These are phyloP conservation scores for Gymnocephalus cernua DNA, from an alignment of 2,113 vertebrate species.

Conservation along the genomic window DNA sequence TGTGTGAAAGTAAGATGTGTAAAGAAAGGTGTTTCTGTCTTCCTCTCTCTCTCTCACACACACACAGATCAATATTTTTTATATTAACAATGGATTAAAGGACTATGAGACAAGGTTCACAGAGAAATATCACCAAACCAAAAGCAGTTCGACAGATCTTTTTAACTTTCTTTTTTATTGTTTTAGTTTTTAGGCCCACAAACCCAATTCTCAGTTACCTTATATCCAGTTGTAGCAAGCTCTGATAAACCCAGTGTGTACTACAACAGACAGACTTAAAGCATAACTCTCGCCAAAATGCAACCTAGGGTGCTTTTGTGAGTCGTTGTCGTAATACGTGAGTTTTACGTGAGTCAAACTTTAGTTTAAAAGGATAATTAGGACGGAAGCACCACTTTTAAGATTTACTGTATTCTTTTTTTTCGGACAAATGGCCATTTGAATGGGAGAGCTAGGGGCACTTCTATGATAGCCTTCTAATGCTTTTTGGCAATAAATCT, in stretches of 20 bases:
- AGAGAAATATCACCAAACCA: not conserved
- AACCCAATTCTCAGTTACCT: not conserved
- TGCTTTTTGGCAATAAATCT: no score
- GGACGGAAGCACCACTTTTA: no score
- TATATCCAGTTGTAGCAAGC: not conserved
- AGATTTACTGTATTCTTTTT: no score
- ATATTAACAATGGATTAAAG: constrained; percentile 27
- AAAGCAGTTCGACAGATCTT: not conserved
- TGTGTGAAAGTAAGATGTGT: not conserved
- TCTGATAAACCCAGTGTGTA: not conserved
- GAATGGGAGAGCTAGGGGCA: no score
- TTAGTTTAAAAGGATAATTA: no score
- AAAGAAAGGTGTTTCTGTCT: not conserved
- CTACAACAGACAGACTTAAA: not conserved
- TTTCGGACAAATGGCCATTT: no score
- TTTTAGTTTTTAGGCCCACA: not conserved
- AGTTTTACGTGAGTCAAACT: no score
- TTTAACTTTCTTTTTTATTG: not conserved
- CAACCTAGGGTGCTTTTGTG: no score
- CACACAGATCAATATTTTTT: constrained; percentile 5
- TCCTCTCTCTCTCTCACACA: not conserved
- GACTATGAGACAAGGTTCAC: not conserved
- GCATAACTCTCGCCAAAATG: no score
- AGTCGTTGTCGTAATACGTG: no score
- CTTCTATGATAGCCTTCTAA: no score